Evolutionary conservation across 2,888 invertebrate genomes (phyloP).

Genomic region (Argyresthia albistria): DNA sequence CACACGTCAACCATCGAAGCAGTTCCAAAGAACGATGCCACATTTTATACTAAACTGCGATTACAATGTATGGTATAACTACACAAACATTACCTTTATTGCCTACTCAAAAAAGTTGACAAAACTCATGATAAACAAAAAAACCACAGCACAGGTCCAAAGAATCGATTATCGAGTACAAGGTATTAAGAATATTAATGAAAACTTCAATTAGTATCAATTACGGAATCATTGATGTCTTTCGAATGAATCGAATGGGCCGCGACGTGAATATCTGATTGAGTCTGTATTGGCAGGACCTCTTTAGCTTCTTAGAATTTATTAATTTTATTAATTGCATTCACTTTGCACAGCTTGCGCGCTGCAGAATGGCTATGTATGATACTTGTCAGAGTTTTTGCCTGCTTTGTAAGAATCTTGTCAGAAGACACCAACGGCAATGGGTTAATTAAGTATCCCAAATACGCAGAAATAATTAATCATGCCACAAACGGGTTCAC

Average conservation of each 20-base stretch:
- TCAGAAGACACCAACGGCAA: too few relatives aligned
- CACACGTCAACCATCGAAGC: conserved; percentile 49
- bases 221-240: conserved; percentile 60
- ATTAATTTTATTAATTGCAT: too few relatives aligned
- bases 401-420: too few relatives aligned
- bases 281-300: not conserved
- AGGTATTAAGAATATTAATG: conserved; percentile 55
- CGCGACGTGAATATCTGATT: conserved; percentile 47
- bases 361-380: too few relatives aligned
- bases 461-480: too few relatives aligned
- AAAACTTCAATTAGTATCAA: conserved; percentile 62
- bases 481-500: too few relatives aligned
- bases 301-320: not conserved
- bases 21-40: conserved; percentile 2
- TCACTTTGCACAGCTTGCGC: too few relatives aligned
- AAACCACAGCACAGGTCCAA: conserved; percentile 16
- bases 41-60: not conserved
- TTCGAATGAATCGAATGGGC: conserved; percentile 36
- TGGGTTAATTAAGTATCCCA: too few relatives aligned
- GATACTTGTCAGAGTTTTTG: too few relatives aligned
- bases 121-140: not conserved
- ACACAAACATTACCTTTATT: not conserved
- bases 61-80: not conserved
- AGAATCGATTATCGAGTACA: conserved; percentile 49
- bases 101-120: not conserved